Evolutionary conservation across 2,113 vertebrate species (phyloP).

Genomic region (Urocitellus parryii): DNA sequence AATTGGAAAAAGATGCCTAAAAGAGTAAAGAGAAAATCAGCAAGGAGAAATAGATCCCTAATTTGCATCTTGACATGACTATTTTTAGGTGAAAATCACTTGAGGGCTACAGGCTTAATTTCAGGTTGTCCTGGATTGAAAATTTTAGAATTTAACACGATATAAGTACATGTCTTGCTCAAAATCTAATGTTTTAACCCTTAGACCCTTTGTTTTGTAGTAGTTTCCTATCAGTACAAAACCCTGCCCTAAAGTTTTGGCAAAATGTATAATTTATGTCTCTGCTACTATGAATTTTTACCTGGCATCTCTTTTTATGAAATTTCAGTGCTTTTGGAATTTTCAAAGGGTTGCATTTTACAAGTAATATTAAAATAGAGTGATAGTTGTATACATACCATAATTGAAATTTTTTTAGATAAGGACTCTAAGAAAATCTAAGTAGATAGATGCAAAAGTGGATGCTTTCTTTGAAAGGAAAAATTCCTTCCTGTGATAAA

Average conservation of each 20-base stretch:
- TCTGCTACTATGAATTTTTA: not conserved
- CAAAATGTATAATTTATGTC: not conserved
- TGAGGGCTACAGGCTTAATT: slow-evolving; percentile 5
- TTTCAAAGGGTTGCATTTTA: not conserved
- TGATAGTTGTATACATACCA: not conserved
- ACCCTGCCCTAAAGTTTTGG: not conserved
- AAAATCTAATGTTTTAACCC: not conserved
- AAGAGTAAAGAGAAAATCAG: not conserved
- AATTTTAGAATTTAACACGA: not conserved
- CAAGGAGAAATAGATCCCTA: not conserved
- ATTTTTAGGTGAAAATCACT: not conserved
- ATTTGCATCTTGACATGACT: not conserved
- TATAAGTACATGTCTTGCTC: not conserved
- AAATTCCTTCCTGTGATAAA: not conserved
- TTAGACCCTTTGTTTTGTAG: not conserved
- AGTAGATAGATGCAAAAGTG: not conserved
- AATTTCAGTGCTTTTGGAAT: not conserved
- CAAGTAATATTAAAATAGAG: not conserved
- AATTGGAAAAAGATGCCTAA: slow-evolving; percentile 23
- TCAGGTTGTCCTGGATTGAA: not conserved
- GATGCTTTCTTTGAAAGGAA: not conserved
- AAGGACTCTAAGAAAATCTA: not conserved
- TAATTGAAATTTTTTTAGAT: not conserved
- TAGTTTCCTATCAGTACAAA: not conserved
- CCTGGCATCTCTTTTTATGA: not conserved